A percentile compares a stretch with the other conserved stretches of the same genome.
phyloP scores from a whole-genome alignment of 2,113 vertebrate species.

The Thunnus maccoyii region DNA sequence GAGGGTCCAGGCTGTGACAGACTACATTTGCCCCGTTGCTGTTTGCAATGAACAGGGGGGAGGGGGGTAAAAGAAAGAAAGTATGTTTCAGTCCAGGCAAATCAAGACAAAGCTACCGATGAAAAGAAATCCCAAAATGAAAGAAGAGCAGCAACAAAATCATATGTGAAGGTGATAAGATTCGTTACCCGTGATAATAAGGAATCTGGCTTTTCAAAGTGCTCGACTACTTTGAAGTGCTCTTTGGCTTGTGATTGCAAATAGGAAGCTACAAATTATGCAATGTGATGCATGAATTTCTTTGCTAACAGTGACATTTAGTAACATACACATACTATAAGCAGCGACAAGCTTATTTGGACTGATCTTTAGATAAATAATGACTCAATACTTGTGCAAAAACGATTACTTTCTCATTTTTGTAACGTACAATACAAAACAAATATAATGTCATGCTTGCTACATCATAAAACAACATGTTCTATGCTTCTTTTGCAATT shows the following conservation, averaged over 20 bases:
- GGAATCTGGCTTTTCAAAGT: constrained; percentile 91
- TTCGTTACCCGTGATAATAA: constrained; percentile 79
- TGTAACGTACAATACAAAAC: constrained; percentile 5
- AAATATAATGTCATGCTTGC: constrained; percentile 26
- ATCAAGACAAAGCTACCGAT: constrained; percentile 97
- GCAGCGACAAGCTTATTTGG: constrained; percentile 69
- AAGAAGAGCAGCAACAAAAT: constrained; percentile 90
- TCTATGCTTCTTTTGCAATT: neutral
- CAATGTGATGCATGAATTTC: constrained; percentile 51
- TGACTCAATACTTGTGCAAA: neutral
- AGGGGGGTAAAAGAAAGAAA: constrained; percentile 96
- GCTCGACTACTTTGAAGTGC: constrained; percentile 55
- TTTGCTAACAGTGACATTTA: constrained; percentile 46
- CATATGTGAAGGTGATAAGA: constrained; percentile 84
- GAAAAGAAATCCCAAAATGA: constrained; percentile 85
- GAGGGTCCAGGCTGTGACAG: constrained; percentile 98
- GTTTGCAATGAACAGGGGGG: constrained; percentile 98
- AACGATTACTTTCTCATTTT: constrained; percentile 3
- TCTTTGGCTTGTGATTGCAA: constrained; percentile 23
- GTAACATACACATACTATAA: constrained; percentile 54
- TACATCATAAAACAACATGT: constrained; percentile 25
- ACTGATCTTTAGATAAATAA: constrained; percentile 46
- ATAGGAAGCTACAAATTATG: constrained; percentile 40
- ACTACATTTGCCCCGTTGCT: constrained; percentile 99
- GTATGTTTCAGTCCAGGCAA: constrained; percentile 98